These are phyloP conservation scores for Pterophyllum scalare DNA, from an alignment of 2,113 vertebrate species.

Conservation along the genomic window DNA sequence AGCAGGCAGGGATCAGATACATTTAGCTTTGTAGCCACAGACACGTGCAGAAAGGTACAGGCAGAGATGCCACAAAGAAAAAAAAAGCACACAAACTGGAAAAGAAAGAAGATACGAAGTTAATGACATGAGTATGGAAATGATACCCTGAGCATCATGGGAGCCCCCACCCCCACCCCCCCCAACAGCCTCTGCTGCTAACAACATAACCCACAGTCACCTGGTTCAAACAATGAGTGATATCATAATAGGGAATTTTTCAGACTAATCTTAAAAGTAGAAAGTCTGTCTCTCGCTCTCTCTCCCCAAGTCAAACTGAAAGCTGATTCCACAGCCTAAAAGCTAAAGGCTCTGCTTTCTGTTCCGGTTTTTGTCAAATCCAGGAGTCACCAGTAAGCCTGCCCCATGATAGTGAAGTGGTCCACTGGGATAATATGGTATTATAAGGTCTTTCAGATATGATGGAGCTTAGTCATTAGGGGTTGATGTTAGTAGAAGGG, in stretches of 20 bases:
- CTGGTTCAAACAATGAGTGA: not conserved
- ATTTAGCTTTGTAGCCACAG: not conserved
- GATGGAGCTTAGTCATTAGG: not conserved
- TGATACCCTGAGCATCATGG: too few relatives aligned
- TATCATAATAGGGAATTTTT: not conserved
- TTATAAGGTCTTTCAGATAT: not conserved
- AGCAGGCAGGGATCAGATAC: not conserved
- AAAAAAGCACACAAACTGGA: too few relatives aligned
- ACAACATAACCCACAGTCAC: not conserved
- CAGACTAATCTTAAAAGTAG: not conserved
- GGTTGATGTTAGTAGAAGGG: not conserved
- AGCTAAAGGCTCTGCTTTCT: not conserved
- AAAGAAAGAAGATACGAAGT: too few relatives aligned
- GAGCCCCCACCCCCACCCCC: not conserved
- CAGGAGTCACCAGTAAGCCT: not conserved
- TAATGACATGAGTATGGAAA: too few relatives aligned
- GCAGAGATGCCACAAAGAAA: not conserved
- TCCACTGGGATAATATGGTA: conserved; percentile 7
- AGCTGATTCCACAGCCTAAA: not conserved
- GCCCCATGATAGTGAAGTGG: conserved; percentile 1
- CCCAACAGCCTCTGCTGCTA: not conserved
- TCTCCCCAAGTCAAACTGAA: not conserved
- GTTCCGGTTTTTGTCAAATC: not conserved
- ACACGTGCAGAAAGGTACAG: not conserved
- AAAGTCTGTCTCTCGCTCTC: not conserved